Evolutionary conservation across 2,888 invertebrate genomes (phyloP), one percentile per base, ranked within the genome.

Genomic region (Liodrosophila aerea): DNA sequence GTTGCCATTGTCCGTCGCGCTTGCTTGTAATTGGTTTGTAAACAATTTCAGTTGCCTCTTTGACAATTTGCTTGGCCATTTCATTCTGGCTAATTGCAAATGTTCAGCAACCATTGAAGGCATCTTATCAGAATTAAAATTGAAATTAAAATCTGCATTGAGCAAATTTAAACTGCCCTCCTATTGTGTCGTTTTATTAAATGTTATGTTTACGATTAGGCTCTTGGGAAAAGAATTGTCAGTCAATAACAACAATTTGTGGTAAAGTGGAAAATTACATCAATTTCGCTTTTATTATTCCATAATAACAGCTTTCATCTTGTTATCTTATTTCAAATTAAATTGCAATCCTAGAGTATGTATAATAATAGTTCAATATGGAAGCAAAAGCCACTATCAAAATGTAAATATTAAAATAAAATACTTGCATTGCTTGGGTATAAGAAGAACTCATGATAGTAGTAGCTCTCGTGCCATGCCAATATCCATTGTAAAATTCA

Each of bases 1-100:
- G 77, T 71, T 65, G 77, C 74, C 69, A 67, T 81, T 84, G 82
- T 84, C 65, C 69, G 22, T 5, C 34, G 39, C 46, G 45, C 34
- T 63, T 47, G 46, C 64, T 62, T 66, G 80, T 80, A 85, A 85
- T 85, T 81, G 85, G 72, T 72, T 86, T 74, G 85, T 81, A 85
- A 81, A 85, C 86, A 85, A 77, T 84, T 81, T 77, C 49, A 52
- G 41, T 64, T 62, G 64, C 53, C 22, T 64, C 78, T 81, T 81
- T 84, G 86, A 84, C 81, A 84, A 81, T 84, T 67, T 67, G 45
- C 57, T 45, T 51, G 63, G 57, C 64, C 70, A 65, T 73, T 83
- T 83, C 62, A 37, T 47, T 62, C 49, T 65, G 50, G 80, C 67
- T 82, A 78, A 85, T 82, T 78, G 80, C 65, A 44, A 73, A 76